Conservation (phyloP, 2,888 invertebrate species). For the Protonemura montana region DNA sequence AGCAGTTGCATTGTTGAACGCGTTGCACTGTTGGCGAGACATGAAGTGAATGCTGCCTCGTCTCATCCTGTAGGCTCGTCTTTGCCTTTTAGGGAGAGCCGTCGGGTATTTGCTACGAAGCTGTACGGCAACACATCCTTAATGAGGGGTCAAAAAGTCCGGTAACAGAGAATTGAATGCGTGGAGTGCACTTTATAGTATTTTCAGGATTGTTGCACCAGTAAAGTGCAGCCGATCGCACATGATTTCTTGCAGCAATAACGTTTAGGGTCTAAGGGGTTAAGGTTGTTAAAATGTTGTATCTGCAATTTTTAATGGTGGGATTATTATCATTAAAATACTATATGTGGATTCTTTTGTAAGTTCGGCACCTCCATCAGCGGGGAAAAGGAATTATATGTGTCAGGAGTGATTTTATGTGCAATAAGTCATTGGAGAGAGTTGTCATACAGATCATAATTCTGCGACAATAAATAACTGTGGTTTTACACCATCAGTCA, state of each 20-base stretch:
- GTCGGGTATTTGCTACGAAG: not conserved
- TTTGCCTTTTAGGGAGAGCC: not conserved
- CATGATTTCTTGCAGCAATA: too few relatives aligned
- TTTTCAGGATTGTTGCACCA: too few relatives aligned
- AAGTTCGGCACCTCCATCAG: not conserved
- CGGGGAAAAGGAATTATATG: not conserved
- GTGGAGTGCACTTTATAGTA: too few relatives aligned
- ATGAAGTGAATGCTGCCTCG: not conserved
- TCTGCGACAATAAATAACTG: not conserved
- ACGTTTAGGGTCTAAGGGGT: too few relatives aligned
- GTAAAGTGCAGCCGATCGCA: too few relatives aligned
- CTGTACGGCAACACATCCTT: not conserved
- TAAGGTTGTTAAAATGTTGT: too few relatives aligned
- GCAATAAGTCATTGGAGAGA: not conserved
- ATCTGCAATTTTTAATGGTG: too few relatives aligned
- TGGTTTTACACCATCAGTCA: not conserved
- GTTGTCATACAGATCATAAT: not conserved
- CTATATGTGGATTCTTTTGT: not conserved
- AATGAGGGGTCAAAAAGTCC: not conserved
- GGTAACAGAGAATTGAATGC: not conserved
- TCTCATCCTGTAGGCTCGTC: not conserved
- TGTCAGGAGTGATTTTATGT: not conserved
- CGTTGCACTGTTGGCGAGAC: not conserved
- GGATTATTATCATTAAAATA: too few relatives aligned
- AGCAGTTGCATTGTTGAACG: not conserved